Base-by-base conservation (phyloP, 2,797 vertebrate species). In the Pangasius djambal region DNA sequence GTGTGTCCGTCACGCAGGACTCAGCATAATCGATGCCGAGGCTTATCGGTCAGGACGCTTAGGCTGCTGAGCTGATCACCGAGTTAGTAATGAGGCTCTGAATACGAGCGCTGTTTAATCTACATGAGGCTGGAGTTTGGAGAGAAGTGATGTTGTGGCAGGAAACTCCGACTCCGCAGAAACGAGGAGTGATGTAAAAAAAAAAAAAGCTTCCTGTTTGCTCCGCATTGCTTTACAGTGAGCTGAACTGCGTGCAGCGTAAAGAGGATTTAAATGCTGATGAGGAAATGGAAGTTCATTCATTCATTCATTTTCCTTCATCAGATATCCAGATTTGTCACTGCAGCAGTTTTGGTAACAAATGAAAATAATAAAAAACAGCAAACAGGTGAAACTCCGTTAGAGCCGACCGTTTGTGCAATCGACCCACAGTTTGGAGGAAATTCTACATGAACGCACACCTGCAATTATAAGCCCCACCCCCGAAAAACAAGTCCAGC, bases 101-200 rank as follows among this genome's bases (percentile, higher is more conserved):
- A 91, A 90, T 65, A 88, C 89, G 37, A 89, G 85, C 44, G 67
- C 78, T 70, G 85, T 88, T 91, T 88, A 83, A 78, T 86, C 25
- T 67, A 52, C 25, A 50, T 82, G 6, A 65, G 37, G 61, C 37
- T 65, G 37, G 63, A 69, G 65, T 52, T 90, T 88, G n/a, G 82
- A 74, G 82, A 82, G 70, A 86, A 83, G 88, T 90, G 88, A 83
- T 79, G 90, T 65, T 69, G 86, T 91, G 90, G 90, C 89, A 86
- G 61, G 86, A 87, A 91, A 75, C 88, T 50, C 83, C 88, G 87
- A 86, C 83, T 74, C 9, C 9, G 75, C 88, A 83, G 78, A 90
- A 92, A 91, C 86, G 74, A 94, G 88, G 90, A 92, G 91, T 92
- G 87, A 92, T 92, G 89, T 86, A 70, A 88, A 89, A 78, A 83